Percentiles rank a stretch among this genome's conserved stretches.
Conservation (phyloP, 2,113 vertebrate species). For the Cryptomyrus ogoouensis region DNA sequence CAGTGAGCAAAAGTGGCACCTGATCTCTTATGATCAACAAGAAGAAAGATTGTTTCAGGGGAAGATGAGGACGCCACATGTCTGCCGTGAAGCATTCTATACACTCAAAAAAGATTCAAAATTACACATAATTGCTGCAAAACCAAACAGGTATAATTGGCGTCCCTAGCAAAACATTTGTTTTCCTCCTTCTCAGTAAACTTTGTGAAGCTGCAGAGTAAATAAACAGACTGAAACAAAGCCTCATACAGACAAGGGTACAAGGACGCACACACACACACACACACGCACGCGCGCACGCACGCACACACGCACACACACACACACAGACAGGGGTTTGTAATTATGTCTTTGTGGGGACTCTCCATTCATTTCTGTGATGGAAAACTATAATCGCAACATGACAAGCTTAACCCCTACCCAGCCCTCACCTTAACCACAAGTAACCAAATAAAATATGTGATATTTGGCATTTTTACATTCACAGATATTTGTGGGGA, state of each 20-base stretch:
- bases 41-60: neutral
- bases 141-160: neutral
- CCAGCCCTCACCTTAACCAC: too few relatives aligned
- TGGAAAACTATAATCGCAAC: too few relatives aligned
- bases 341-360: too few relatives aligned
- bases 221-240: neutral
- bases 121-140: neutral
- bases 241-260: conserved; percentile 12
- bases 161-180: neutral
- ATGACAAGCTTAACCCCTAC: too few relatives aligned
- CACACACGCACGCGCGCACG: neutral
- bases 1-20: neutral
- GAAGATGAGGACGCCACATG: neutral
- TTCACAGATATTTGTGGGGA: too few relatives aligned
- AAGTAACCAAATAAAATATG: neutral
- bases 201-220: neutral
- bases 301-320: neutral
- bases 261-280: neutral
- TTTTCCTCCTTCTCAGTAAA: conserved; percentile 1
- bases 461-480: neutral
- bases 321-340: neutral
- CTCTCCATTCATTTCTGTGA: too few relatives aligned
- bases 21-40: neutral
- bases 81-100: neutral
- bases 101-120: neutral